Evolutionary conservation across 2,113 vertebrate genomes (phyloP), one percentile per base, ranked within the genome.

Genomic region (Dendrocopos noguchii): DNA sequence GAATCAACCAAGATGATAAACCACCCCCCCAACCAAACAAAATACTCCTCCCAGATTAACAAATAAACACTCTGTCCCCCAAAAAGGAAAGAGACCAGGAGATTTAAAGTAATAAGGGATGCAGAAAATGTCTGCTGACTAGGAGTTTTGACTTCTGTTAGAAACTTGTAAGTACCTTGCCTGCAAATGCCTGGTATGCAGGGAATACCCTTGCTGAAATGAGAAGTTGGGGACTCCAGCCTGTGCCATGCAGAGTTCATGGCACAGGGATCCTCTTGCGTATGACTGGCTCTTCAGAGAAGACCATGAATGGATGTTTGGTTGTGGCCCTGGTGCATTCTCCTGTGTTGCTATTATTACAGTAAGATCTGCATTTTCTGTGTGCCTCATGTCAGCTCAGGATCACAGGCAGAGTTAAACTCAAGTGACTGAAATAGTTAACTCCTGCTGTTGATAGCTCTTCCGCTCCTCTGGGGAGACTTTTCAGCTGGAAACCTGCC

Each of bases 281-380:
- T 50, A 2, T 5, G 42, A 22, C 1, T 12, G 44, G 34, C 27
- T 59, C 15, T 36, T 46, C 11, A 3, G 1, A 5, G 22, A 29
- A 52, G 42, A 57, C 27, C 6, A 8, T 18, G 27, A 21, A 15
- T 20, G 34, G n/a, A 18, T 68, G 6, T 80, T 63, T 9, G 6
- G 22, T 24, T 57, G 33, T 56, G 61, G 39, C 29, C 4, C 15
- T 46, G 24, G 22, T 28, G 12, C 0, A 0, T 73, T 72, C 22
- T 61, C 24, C n/a, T 44, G 20, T n/a, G 20, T 73, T 50, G 17
- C 42, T 33, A 14, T 59, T 89, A 4, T n/a, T 63, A 8, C 29
- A 57, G 18, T 4, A 34, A 53, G 31, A 5, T 47, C 7, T 84
- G 55, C 3, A 1, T 61, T 65, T 2, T 3, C 29, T 16, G 10